These are phyloP conservation scores for Pseudanteris insignis DNA, from an alignment of 2,888 invertebrate species.

Conservation along the genomic window DNA sequence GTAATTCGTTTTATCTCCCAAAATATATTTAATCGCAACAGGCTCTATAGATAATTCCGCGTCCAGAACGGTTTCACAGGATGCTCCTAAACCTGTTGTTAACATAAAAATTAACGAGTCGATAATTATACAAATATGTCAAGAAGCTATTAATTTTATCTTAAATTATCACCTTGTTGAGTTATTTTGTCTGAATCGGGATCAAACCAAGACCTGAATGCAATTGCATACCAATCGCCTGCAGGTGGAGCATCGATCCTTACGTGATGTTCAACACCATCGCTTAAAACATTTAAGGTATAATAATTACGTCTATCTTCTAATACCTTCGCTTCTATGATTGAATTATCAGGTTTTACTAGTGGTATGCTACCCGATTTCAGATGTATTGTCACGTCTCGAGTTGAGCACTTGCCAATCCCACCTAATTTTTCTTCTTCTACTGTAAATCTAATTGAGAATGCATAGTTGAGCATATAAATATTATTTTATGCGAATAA, in stretches of 20 bases:
- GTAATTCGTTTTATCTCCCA: slow-evolving; percentile 38
- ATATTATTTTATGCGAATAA: too few relatives aligned
- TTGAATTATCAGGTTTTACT: slow-evolving; percentile 82
- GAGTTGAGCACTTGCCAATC: slow-evolving; percentile 69
- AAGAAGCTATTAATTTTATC: too few relatives aligned
- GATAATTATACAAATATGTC: not conserved
- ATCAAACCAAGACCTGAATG: slow-evolving; percentile 81
- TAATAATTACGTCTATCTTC: slow-evolving; percentile 68
- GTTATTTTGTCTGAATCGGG: slow-evolving; percentile 77
- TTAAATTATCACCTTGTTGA: slow-evolving; percentile 81
- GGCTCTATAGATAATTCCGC: slow-evolving; percentile 73
- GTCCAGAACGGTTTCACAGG: slow-evolving; percentile 74
- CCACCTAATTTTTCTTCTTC: slow-evolving; percentile 67
- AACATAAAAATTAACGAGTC: not conserved
- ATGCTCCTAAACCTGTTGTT: slow-evolving; percentile 76
- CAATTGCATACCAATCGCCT: slow-evolving; percentile 83
- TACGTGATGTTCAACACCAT: slow-evolving; percentile 71
- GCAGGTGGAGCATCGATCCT: slow-evolving; percentile 74
- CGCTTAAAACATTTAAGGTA: slow-evolving; percentile 72
- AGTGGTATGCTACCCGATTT: slow-evolving; percentile 86
- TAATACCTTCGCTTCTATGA: slow-evolving; percentile 76
- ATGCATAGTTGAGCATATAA: not conserved
- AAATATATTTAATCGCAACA: slow-evolving; percentile 57
- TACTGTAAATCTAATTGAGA: slow-evolving; percentile 53
- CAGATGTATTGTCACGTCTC: slow-evolving; percentile 75